A percentile compares a stretch with the other conserved stretches of the same genome.
These are phyloP conservation scores for Danio jaintianensis DNA, from an alignment of 2,797 vertebrate species.

Conservation along the genomic window DNA sequence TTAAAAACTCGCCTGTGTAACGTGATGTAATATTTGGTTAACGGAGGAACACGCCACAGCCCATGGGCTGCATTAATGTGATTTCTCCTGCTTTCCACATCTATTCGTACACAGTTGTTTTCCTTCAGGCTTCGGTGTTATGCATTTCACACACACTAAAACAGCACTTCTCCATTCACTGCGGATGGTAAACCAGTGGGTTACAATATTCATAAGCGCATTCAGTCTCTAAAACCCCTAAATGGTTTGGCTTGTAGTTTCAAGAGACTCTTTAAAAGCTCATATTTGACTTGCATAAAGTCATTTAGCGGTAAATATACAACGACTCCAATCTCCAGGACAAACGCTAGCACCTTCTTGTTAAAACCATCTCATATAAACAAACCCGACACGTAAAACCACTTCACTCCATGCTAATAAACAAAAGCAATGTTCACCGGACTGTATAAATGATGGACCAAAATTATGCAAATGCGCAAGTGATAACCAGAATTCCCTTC, in stretches of 20 bases:
- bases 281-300: slow-evolving; percentile 36
- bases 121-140: slow-evolving; percentile 26
- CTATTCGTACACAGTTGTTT: slow-evolving; percentile 39
- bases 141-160: not conserved
- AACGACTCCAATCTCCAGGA: slow-evolving; percentile 31
- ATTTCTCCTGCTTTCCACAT: slow-evolving; percentile 22
- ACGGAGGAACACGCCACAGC: not conserved
- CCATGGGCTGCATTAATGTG: slow-evolving; percentile 27
- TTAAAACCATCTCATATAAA: slow-evolving; percentile 25
- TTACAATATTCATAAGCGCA: slow-evolving; percentile 34
- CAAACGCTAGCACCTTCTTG: slow-evolving; percentile 24
- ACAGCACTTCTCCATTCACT: slow-evolving; percentile 20
- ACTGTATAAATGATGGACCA: slow-evolving; percentile 21
- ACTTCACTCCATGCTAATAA: slow-evolving; percentile 11
- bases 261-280: slow-evolving; percentile 36
- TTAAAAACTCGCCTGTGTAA: slow-evolving; percentile 47
- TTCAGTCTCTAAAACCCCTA: slow-evolving; percentile 33
- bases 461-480: slow-evolving; percentile 25
- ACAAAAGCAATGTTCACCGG: slow-evolving; percentile 21
- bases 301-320: slow-evolving; percentile 25
- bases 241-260: slow-evolving; percentile 41
- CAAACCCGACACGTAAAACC: slow-evolving; percentile 3
- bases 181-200: slow-evolving; percentile 36
- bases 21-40: slow-evolving; percentile 48
- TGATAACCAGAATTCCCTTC: slow-evolving; percentile 5